phyloP scores from a whole-genome alignment of 2,888 invertebrate species.

The Drosophila kanekoi region DNA sequence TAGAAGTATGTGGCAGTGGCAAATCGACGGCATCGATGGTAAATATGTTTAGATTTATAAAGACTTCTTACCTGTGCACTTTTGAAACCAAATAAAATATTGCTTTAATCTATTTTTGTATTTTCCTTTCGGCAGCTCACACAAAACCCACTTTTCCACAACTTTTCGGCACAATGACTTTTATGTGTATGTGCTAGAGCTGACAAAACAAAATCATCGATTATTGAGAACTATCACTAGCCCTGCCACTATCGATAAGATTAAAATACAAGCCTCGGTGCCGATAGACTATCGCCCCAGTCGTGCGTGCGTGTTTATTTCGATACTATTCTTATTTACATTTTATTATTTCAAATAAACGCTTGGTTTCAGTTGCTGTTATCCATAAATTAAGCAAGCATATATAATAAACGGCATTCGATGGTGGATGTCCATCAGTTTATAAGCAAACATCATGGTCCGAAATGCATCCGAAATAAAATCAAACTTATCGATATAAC shows the following conservation, averaged over 20 bases:
- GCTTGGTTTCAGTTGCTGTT: no score
- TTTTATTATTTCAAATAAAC: background rate
- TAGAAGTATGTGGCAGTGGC: slow-evolving; percentile 29
- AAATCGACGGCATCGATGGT: slow-evolving; percentile 42
- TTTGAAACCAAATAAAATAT: slow-evolving; percentile 30
- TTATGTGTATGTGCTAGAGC: slow-evolving; percentile 39
- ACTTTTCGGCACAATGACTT: slow-evolving; percentile 24
- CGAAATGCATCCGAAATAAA: background rate
- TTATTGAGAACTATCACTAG: background rate
- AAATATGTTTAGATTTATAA: slow-evolving; percentile 20
- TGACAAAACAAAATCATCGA: slow-evolving; percentile 18
- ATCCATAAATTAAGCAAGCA: background rate
- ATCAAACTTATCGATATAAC: background rate
- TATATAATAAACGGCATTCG: background rate
- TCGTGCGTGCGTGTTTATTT: background rate
- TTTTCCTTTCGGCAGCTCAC: slow-evolving; percentile 8
- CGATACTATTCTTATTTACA: background rate
- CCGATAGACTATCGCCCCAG: background rate
- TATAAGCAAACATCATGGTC: background rate
- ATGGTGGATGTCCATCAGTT: no score
- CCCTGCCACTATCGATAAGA: background rate
- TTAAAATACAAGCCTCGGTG: background rate
- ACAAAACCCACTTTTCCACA: slow-evolving; percentile 16
- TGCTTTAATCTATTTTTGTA: slow-evolving; percentile 6
- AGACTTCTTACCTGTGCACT: slow-evolving; percentile 67